phyloP scores from a whole-genome alignment of 2,113 vertebrate species.

The Ondatra zibethicus region DNA sequence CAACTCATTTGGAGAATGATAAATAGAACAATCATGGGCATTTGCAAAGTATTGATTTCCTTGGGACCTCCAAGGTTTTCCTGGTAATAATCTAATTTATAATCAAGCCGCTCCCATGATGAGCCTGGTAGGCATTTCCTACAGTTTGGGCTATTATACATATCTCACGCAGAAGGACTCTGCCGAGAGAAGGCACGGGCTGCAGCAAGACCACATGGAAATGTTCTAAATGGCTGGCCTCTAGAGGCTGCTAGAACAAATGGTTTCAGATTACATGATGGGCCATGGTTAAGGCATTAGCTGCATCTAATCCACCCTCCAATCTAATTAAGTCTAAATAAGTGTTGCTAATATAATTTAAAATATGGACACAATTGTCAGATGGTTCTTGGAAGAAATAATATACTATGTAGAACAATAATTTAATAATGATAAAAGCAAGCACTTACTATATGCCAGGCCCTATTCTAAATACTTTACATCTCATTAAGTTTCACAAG shows the following conservation, averaged over 20 bases:
- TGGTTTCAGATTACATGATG: background rate
- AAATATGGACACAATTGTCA: slow-evolving; percentile 44
- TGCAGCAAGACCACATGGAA: background rate
- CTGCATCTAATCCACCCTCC: background rate
- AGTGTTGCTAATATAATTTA: slow-evolving; percentile 53
- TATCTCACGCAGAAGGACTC: background rate
- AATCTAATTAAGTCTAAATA: slow-evolving; percentile 51
- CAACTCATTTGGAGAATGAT: slow-evolving; percentile 48
- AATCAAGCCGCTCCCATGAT: background rate
- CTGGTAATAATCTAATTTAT: slow-evolving; percentile 50
- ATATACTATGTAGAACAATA: slow-evolving; percentile 30
- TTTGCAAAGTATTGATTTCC: slow-evolving; percentile 54
- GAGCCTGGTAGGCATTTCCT: slow-evolving; percentile 1
- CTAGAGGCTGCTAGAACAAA: slow-evolving; percentile 32
- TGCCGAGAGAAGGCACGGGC: background rate
- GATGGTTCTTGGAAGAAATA: slow-evolving; percentile 48
- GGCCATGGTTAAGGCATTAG: background rate
- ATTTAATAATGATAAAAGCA: slow-evolving; percentile 52
- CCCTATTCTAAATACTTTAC: slow-evolving; percentile 12
- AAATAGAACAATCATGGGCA: slow-evolving; percentile 37
- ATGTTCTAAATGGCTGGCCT: background rate
- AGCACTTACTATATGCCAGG: background rate
- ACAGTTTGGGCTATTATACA: background rate
- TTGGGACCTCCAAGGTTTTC: slow-evolving; percentile 42
- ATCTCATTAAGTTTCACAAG: slow-evolving; percentile 15